These are phyloP conservation scores for Chloroclystis v-ata DNA, from an alignment of 2,888 invertebrate genomes.

Conservation along the genomic window DNA sequence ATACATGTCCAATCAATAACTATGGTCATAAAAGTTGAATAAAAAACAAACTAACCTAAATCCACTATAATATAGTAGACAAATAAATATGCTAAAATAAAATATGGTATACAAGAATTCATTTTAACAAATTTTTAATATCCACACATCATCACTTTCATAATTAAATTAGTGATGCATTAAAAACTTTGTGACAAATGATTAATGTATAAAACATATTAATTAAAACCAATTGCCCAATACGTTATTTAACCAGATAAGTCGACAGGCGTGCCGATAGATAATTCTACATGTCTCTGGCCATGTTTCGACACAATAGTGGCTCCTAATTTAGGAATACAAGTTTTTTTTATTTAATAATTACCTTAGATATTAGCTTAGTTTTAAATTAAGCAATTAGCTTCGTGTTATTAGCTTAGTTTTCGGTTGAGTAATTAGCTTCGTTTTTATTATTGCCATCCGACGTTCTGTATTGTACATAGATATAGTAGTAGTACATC, in stretches of 20 bases:
- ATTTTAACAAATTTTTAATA: neutral
- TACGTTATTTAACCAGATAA: slow-evolving; percentile 60
- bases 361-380: too few relatives aligned
- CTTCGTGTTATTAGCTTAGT: neutral
- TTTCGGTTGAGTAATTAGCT: too few relatives aligned
- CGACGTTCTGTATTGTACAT: too few relatives aligned
- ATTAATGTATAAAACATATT: slow-evolving; percentile 24
- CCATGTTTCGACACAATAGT: slow-evolving; percentile 59
- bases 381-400: neutral
- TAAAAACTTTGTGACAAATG: slow-evolving; percentile 12
- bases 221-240: slow-evolving; percentile 54
- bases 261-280: slow-evolving; percentile 60
- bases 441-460: too few relatives aligned
- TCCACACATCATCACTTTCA: slow-evolving; percentile 7
- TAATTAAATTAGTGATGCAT: slow-evolving; percentile 8
- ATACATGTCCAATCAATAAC: too few relatives aligned
- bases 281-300: slow-evolving; percentile 55
- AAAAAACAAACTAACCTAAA: too few relatives aligned
- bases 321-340: neutral
- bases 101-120: too few relatives aligned
- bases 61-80: too few relatives aligned
- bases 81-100: too few relatives aligned
- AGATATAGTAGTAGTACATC: too few relatives aligned
- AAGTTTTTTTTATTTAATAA: neutral
- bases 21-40: too few relatives aligned